These are phyloP conservation scores for Cyclophora albipunctata DNA, from an alignment of 2,888 invertebrate genomes.

Conservation along the genomic window DNA sequence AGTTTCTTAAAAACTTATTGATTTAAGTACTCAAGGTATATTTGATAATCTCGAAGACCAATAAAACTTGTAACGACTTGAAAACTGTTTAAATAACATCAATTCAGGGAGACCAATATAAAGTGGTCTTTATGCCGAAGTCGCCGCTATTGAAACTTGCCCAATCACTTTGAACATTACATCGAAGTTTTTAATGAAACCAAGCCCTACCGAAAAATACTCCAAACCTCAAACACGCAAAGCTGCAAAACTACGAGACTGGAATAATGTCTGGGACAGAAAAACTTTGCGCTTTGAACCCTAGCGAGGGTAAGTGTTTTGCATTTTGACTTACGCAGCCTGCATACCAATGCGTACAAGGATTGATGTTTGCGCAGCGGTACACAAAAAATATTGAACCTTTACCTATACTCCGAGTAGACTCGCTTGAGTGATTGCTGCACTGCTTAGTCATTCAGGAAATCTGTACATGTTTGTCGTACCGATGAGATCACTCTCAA, in stretches of 20 bases:
- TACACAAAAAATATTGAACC: slow-evolving; percentile 37
- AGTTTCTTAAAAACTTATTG: too few relatives aligned
- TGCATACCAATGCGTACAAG: slow-evolving; percentile 69
- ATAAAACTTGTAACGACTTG: too few relatives aligned
- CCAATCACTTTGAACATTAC: slow-evolving; percentile 59
- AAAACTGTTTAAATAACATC: too few relatives aligned
- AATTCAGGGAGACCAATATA: too few relatives aligned
- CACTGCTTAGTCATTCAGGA: too few relatives aligned
- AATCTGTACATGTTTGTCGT: not conserved
- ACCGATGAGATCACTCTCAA: not conserved
- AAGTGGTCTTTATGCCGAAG: slow-evolving; percentile 2
- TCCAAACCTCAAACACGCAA: slow-evolving; percentile 68
- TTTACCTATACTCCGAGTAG: slow-evolving; percentile 19
- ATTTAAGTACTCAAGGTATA: too few relatives aligned
- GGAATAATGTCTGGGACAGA: slow-evolving; percentile 70
- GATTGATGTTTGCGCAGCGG: slow-evolving; percentile 61
- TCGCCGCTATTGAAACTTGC: slow-evolving; percentile 46
- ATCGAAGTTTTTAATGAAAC: slow-evolving; percentile 66
- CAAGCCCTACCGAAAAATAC: slow-evolving; percentile 61
- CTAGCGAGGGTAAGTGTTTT: slow-evolving; percentile 70
- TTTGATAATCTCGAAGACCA: too few relatives aligned
- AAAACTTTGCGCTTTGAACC: slow-evolving; percentile 72
- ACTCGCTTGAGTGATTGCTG: slow-evolving; percentile 20
- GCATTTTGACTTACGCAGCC: slow-evolving; percentile 63
- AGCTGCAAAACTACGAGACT: slow-evolving; percentile 68